Base-by-base conservation (phyloP, 2,113 vertebrate species). In the Piprites chloris region DNA sequence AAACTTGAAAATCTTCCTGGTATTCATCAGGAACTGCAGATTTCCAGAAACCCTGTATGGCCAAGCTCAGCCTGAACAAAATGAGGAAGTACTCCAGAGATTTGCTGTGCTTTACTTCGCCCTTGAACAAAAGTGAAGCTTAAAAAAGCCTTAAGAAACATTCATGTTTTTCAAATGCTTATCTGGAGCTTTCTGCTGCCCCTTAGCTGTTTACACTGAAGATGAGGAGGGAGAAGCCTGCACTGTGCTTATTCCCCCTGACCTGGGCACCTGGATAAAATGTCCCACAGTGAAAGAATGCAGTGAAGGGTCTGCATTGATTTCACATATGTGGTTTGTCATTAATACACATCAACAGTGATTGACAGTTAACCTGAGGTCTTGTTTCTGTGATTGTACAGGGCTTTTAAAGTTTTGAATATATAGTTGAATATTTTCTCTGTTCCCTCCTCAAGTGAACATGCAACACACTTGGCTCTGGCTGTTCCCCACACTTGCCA, bases 1-100 rank as follows among this genome's bases (percentile, higher is more conserved):
- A 81, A 88, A 65, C 56, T 77, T 92, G 55, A 84, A 96, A 92
- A 92, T 95, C 61, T 92, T 94, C 32, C 90, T 96, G 61, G 39
- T 65, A 81, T 77, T 95, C 72, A 78, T 74, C 35, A 85, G 75
- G 59, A 92, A 53, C 50, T 81, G 35, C 35, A 77, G 52, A 27
- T 85, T 87, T 93, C 63, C 82, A 87, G 89, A 89, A 95, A 39
- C 26, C 28, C 4, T 71, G 24, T 58, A 28, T 50, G 83, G 59
- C 62, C 63, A 66, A 88, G 33, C 59, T 82, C 44, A 88, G 61
- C 23, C 42, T 74, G 79, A 96, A 86, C 39, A 84, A 95, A 94
- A 83, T 52, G 50, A 74, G 78, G 58, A 91, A 67, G 30, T 44
- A 56, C 56, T 90, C 75, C 63, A 86, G 55, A 91, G 67, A 74